Evolutionary conservation across 2,888 invertebrate species (phyloP).

Genomic region (Andrena praecox): DNA sequence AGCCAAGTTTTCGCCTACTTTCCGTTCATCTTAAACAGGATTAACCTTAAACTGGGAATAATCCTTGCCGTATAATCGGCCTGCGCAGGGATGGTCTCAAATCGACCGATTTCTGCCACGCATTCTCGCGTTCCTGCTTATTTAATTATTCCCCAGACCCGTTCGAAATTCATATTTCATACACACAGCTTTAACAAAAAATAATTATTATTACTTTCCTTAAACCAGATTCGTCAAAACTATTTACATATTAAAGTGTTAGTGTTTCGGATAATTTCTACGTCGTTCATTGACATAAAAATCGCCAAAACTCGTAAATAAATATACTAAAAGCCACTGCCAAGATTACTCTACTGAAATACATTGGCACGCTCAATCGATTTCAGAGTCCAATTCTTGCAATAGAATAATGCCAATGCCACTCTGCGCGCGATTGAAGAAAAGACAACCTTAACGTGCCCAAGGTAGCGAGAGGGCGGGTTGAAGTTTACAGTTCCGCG

Average conservation of each 20-base stretch:
- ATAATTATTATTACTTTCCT: not conserved
- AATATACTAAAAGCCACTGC: no score
- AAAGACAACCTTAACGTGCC: not conserved
- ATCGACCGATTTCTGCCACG: constrained; percentile 50
- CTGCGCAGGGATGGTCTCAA: constrained; percentile 38
- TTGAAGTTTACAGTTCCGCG: constrained; percentile 19
- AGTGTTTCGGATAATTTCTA: no score
- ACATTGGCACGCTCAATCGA: no score
- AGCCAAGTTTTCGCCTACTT: constrained; percentile 78
- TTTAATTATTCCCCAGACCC: not conserved
- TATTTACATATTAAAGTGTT: no score
- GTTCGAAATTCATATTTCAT: not conserved
- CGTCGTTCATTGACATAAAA: no score
- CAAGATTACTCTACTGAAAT: no score
- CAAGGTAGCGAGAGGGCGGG: not conserved
- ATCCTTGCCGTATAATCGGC: constrained; percentile 72
- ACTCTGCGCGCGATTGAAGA: not conserved
- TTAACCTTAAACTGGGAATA: constrained; percentile 79
- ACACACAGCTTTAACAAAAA: no score
- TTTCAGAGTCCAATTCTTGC: no score
- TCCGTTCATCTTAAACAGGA: constrained; percentile 79
- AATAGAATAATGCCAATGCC: not conserved
- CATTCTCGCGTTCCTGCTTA: not conserved
- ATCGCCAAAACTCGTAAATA: no score
- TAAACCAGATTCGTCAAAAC: not conserved